Conservation (phyloP, 2,113 vertebrate genomes). For the Cichladusa arquata region DNA sequence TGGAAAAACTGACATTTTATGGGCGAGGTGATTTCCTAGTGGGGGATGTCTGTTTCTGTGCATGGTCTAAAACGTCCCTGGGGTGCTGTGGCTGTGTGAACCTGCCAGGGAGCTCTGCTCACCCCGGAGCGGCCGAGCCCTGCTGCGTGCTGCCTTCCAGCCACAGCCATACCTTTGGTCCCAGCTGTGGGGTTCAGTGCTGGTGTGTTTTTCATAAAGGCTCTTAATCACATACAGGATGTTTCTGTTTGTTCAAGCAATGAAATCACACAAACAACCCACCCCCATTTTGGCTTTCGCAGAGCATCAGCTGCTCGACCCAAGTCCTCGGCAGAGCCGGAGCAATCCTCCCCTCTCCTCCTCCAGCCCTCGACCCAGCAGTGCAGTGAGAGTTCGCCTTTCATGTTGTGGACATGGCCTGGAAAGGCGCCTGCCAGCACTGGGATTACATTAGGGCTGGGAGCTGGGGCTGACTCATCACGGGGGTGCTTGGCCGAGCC, state of each 20-base stretch:
- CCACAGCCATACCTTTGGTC: background rate
- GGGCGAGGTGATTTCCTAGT: background rate
- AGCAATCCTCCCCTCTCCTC: conserved; percentile 31
- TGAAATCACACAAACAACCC: conserved; percentile 70
- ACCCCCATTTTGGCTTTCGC: conserved; percentile 52
- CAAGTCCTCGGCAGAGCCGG: background rate
- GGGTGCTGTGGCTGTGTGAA: background rate
- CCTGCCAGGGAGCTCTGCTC: background rate
- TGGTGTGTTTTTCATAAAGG: conserved; percentile 58
- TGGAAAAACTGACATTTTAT: background rate
- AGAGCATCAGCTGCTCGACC: conserved; percentile 55
- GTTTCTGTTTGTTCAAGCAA: conserved; percentile 71
- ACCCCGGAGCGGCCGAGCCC: background rate
- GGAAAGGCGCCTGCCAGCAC: background rate
- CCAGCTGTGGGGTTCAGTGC: background rate
- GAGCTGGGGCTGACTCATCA: conserved; percentile 10
- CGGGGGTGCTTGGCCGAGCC: background rate
- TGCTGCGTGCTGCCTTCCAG: background rate
- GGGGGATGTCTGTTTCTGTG: background rate
- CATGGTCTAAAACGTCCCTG: background rate
- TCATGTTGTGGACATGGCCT: conserved; percentile 5
- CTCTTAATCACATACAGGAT: conserved; percentile 65
- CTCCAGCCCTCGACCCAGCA: background rate
- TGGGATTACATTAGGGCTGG: background rate
- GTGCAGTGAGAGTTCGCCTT: background rate